A percentile compares a stretch with the other conserved stretches of the same genome.
Evolutionary conservation across 2,113 vertebrate species (phyloP).

Genomic region (Microtus montanus): DNA sequence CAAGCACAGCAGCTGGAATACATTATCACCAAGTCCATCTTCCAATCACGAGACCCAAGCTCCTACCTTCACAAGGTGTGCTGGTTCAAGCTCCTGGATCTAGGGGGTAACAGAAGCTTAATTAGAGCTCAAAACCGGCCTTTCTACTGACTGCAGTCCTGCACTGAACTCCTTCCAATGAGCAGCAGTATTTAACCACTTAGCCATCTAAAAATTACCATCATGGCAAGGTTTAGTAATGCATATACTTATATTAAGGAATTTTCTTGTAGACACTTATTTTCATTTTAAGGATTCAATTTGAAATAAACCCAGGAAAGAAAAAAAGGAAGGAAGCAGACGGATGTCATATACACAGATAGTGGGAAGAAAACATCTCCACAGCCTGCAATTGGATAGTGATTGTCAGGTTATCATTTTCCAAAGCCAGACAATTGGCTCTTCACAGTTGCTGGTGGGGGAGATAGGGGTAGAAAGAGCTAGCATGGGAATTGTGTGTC

Average conservation of each 20-base stretch:
- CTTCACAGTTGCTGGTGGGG: constrained; percentile 60
- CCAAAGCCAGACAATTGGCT: constrained; percentile 72
- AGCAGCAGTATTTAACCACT: constrained; percentile 80
- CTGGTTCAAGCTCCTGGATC: constrained; percentile 64
- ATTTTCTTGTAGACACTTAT: constrained; percentile 72
- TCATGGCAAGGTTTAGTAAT: constrained; percentile 78
- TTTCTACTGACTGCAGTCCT: constrained; percentile 74
- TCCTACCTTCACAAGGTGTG: constrained; percentile 64
- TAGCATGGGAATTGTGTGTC: neutral
- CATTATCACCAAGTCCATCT: neutral
- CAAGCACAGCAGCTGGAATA: constrained; percentile 34
- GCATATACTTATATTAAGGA: constrained; percentile 72
- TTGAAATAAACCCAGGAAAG: constrained; percentile 79
- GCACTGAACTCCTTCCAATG: constrained; percentile 70
- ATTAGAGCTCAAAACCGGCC: constrained; percentile 78
- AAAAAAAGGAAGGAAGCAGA: constrained; percentile 71
- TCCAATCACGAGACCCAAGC: neutral
- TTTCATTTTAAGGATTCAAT: constrained; percentile 77
- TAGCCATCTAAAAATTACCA: constrained; percentile 79
- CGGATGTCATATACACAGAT: constrained; percentile 76
- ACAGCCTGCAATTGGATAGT: constrained; percentile 82
- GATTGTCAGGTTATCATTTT: constrained; percentile 82
- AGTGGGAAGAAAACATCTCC: constrained; percentile 70
- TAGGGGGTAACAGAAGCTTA: constrained; percentile 73
- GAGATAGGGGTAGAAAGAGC: neutral